Conservation (phyloP, 2,797 vertebrate genomes). For the Protonibea diacanthus region DNA sequence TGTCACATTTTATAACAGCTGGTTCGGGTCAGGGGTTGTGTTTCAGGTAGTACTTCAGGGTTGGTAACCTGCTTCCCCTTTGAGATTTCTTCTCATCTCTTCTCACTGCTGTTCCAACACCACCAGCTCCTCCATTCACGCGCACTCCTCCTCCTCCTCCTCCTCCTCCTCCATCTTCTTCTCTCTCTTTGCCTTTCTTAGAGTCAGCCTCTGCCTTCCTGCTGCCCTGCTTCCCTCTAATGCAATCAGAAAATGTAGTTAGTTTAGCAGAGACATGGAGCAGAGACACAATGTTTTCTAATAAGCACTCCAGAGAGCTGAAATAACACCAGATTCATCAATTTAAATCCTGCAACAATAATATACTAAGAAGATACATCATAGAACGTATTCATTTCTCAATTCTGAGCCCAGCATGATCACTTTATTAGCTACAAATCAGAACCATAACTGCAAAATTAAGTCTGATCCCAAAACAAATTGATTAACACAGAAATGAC, state of each 20-base stretch:
- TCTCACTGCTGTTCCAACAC: slow-evolving; percentile 35
- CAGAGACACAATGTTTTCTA: not conserved
- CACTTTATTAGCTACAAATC: not conserved
- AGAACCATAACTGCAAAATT: not conserved
- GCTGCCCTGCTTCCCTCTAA: slow-evolving; percentile 70
- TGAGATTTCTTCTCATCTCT: slow-evolving; percentile 58
- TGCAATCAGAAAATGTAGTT: slow-evolving; percentile 13
- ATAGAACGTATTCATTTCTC: not conserved
- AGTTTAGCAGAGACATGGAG: slow-evolving; percentile 2
- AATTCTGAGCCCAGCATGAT: not conserved
- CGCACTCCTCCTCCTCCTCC: slow-evolving; percentile 37
- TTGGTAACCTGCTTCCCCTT: slow-evolving; percentile 75
- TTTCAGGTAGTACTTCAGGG: slow-evolving; percentile 68
- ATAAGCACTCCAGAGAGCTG: not conserved
- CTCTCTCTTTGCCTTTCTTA: slow-evolving; percentile 57
- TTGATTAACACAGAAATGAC: not conserved
- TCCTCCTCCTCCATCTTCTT: slow-evolving; percentile 38
- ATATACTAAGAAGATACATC: not conserved
- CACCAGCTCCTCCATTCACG: slow-evolving; percentile 52
- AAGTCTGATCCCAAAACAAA: slow-evolving; percentile 3
- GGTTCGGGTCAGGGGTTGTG: slow-evolving; percentile 42
- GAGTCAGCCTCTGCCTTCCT: slow-evolving; percentile 64
- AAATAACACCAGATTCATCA: not conserved
- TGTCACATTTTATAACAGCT: not conserved
- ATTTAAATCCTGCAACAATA: not conserved